Percentiles rank a stretch among this genome's conserved stretches.
Evolutionary conservation across 2,888 invertebrate genomes (phyloP).

Genomic region (Pseudococcus jackbeardsleyi): DNA sequence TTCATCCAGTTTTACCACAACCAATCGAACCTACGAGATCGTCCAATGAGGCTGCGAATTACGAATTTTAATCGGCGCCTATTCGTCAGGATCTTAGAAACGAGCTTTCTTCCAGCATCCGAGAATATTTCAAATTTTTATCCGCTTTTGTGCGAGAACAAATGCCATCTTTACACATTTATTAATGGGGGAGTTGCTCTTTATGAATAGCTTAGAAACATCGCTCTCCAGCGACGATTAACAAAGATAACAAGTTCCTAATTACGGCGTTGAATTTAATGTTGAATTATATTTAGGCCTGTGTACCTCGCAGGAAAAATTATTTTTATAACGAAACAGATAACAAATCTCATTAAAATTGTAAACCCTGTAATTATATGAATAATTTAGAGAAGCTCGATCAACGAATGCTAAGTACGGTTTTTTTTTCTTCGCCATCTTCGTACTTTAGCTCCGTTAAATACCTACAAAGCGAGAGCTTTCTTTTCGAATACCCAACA

Average conservation of each 20-base stretch:
- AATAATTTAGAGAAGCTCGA: constrained; percentile 38
- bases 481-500: constrained; percentile 3
- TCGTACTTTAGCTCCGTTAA: background rate
- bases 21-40: constrained; percentile 9
- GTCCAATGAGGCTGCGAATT: background rate
- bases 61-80: constrained; percentile 1
- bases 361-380: constrained; percentile 40
- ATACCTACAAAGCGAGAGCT: background rate
- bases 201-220: constrained; percentile 22
- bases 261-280: constrained; percentile 50
- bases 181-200: background rate
- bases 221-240: constrained; percentile 42
- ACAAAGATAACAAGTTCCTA: constrained; percentile 52
- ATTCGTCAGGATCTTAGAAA: background rate
- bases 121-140: constrained; percentile 17
- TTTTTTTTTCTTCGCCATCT: constrained; percentile 7
- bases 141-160: background rate
- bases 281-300: constrained; percentile 35
- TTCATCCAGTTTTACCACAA: constrained; percentile 8
- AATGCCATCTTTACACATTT: constrained; percentile 49
- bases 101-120: background rate
- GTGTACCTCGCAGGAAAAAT: background rate
- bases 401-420: constrained; percentile 2
- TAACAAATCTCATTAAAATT: constrained; percentile 54
- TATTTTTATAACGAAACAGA: constrained; percentile 31